phyloP scores from a whole-genome alignment of 2,888 invertebrate genomes.

The Bruchidius siliquastri region DNA sequence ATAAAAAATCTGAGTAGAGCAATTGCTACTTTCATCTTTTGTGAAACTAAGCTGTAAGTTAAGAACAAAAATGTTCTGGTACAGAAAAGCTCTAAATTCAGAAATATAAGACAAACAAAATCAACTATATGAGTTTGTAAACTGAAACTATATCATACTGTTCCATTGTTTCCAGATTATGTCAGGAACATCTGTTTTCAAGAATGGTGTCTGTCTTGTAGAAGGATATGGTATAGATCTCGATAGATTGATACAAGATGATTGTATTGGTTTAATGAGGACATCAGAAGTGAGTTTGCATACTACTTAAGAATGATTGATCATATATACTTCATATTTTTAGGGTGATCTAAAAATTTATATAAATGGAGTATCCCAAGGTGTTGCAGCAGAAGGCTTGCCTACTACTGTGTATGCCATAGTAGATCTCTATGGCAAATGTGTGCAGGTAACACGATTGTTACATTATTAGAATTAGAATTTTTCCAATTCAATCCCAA shows the following conservation, averaged over 20 bases:
- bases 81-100: no score
- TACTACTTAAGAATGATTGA: background rate
- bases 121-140: background rate
- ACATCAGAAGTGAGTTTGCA: conserved; percentile 59
- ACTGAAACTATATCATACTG: no score
- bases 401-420: conserved; percentile 72
- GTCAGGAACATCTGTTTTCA: conserved; percentile 80
- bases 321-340: conserved; percentile 9
- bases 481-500: no score
- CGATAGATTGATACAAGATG: conserved; percentile 76
- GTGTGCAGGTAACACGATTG: conserved; percentile 59
- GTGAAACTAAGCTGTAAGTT: no score
- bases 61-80: no score
- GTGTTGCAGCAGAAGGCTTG: conserved; percentile 73
- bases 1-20: no score
- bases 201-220: conserved; percentile 75
- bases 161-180: conserved; percentile 57
- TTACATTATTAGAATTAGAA: no score
- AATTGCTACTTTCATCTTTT: no score
- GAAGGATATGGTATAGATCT: conserved; percentile 84
- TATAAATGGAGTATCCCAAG: conserved; percentile 84
- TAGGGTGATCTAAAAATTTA: conserved; percentile 82
- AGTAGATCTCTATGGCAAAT: conserved; percentile 78
- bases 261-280: conserved; percentile 78
- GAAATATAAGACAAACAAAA: no score